Evolutionary conservation across 2,888 invertebrate genomes (phyloP), one percentile per base, ranked within the genome.

Genomic region (Pomacea canaliculata): DNA sequence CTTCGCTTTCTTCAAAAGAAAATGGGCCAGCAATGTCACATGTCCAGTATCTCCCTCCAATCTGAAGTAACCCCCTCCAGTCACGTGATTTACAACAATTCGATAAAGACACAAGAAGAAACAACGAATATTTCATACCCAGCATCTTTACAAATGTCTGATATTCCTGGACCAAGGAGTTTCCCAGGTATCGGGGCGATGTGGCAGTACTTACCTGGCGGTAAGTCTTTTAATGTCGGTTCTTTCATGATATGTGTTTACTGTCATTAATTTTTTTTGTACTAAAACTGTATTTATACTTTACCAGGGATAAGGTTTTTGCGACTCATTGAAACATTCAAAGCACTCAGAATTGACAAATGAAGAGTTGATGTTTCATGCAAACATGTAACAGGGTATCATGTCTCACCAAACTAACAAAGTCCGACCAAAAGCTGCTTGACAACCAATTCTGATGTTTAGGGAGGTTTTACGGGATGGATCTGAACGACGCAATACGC

Each of bases 151-250:
- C 51, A 56, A 19, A 13, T 72, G n/a, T 5, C 16, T 16, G 72
- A 72, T n/a, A 72, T 76, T n/a, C 76, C 76, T 49, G 76, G 76
- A 12, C 76, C 76, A 48, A 27, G 68, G 51, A 76, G 76, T 62
- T 49, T 76, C 7, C 76, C 76, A 12, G 69, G 68, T 4, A 65
- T 76, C 7, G 76, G 76, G 27, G 76, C 76, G 8, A 63, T 76
- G 72, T 76, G 76, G 76, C 76, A 76, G 56, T 76, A 76, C 48
- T 49, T 76, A 46, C 76, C 76, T 13, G 72, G 69, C 67, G 76
- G 76, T 76, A 27, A 65, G 49, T 37, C 48, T 63, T 68, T n/a
- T 37, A 65, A 37, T 62, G n/a, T 13, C 46, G 12, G 68, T 51
- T 23, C 23, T 23, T 13, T 19, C n/a, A 73, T 37, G 37, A 37